Conservation (phyloP, 2,113 vertebrate species). For the Platichthys flesus region DNA sequence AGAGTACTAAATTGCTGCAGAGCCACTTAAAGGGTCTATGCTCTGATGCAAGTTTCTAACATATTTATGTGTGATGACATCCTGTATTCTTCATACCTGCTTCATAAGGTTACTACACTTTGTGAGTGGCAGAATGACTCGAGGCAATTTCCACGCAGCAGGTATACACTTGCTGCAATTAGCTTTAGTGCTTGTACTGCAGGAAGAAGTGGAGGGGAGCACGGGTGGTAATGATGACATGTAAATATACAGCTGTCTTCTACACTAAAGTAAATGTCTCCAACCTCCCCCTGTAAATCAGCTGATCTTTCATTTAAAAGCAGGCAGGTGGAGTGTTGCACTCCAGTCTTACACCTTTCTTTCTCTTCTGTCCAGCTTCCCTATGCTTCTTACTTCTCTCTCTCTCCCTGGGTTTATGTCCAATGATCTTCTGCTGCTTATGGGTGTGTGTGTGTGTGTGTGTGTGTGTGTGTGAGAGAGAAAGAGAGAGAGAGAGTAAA, state of each 20-base stretch:
- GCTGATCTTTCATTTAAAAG: constrained; percentile 38
- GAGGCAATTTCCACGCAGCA: constrained; percentile 5
- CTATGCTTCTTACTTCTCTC: neutral
- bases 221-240: constrained; percentile 18
- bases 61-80: constrained; percentile 18
- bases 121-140: constrained; percentile 20
- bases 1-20: no score
- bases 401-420: neutral
- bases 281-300: constrained; percentile 8
- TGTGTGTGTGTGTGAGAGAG: neutral
- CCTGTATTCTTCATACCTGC: constrained; percentile 9
- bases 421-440: constrained; percentile 7
- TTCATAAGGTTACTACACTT: neutral
- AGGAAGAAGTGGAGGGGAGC: constrained; percentile 18
- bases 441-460: constrained; percentile 1
- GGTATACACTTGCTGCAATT: constrained; percentile 4
- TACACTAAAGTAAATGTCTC: neutral
- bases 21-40: no score
- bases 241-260: neutral
- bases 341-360: constrained; percentile 12
- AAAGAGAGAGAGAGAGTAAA: neutral
- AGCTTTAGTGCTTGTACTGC: neutral
- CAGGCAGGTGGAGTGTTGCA: neutral
- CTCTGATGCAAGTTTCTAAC: neutral
- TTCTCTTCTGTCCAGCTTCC: neutral